Evolutionary conservation across 2,113 vertebrate genomes (phyloP), one percentile per base, ranked within the genome.

Genomic region (Colossoma macropomum): DNA sequence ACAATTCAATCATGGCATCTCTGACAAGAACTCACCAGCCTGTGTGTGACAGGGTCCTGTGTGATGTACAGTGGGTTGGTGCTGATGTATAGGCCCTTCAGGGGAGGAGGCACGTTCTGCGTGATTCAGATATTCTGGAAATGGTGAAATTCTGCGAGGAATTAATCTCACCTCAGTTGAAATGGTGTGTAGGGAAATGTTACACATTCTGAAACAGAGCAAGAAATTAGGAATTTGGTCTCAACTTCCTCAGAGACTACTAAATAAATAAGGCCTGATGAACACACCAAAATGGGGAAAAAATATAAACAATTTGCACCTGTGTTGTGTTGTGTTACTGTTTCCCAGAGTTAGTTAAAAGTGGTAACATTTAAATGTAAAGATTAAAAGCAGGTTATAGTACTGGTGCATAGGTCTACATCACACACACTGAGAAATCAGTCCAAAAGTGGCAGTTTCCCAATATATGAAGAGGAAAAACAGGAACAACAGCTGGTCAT

Each of bases 1-100:
- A 95, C 93, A 94, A 95, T 95, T 94, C 93, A 94, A 94, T 95
- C 94, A 93, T 84, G 86, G 88, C 92, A 93, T 94, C 91, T 93
- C 88, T 94, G 93, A 94, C 92, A 93, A 91, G 91, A 87, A 88
- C 91, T 89, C 87, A 85, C 76, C 87, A 84, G 89, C 87, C 89
- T 89, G 86, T 82, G 88, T 90, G 91, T 90, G 89, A 92, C 92
- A 88, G 69, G 86, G 89, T 92, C 79, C 83, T 90, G 89, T 85
- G 89, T 90, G 86, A 84, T 83, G 84, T 88, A 90, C 84, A 59
- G 85, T 19, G 84, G 89, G 85, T 91, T 90, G 88, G 87, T 82
- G 90, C 89, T 94, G 93, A 93, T 94, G 89, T 91, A 93, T 93
- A 87, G 89, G 90, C 88, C 91, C 89, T 88, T 90, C 88, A 86